Evolutionary conservation across 2,113 vertebrate genomes (phyloP).

Genomic region (Elaphurus davidianus): DNA sequence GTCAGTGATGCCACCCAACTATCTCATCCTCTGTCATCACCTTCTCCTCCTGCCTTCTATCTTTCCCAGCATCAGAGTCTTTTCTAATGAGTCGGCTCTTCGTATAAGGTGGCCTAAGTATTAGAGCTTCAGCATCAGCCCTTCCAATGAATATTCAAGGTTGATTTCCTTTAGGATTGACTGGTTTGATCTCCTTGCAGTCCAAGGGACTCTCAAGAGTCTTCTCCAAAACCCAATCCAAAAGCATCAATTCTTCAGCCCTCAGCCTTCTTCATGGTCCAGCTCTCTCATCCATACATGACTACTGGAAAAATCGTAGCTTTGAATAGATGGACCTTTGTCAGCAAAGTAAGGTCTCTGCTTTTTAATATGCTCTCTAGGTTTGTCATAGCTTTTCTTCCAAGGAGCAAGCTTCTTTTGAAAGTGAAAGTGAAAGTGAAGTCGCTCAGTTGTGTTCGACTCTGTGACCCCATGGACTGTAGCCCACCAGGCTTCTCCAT

Average conservation of each 20-base stretch:
- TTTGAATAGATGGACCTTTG: not conserved
- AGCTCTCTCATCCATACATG: not conserved
- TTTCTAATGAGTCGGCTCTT: not conserved
- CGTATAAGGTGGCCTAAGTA: not conserved
- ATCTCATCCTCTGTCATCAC: not conserved
- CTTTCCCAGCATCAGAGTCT: not conserved
- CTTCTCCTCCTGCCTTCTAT: not conserved
- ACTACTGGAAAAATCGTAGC: not conserved
- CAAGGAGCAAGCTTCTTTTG: not conserved
- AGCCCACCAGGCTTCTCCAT: too few relatives aligned
- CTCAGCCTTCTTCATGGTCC: not conserved
- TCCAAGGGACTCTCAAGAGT: not conserved
- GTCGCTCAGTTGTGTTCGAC: too few relatives aligned
- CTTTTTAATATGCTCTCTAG: not conserved
- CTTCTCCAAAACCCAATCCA: not conserved
- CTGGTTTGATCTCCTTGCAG: not conserved
- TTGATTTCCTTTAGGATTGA: not conserved
- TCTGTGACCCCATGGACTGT: too few relatives aligned
- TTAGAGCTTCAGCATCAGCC: not conserved
- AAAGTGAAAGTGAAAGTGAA: not conserved
- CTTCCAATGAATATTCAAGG: not conserved
- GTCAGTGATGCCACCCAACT: not conserved
- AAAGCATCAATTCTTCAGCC: not conserved
- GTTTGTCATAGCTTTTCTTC: not conserved
- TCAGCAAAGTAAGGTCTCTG: not conserved